A percentile compares a stretch with the other conserved stretches of the same genome.
Conservation (phyloP, 2,797 vertebrate species). For the Acrossocheilus fasciatus region DNA sequence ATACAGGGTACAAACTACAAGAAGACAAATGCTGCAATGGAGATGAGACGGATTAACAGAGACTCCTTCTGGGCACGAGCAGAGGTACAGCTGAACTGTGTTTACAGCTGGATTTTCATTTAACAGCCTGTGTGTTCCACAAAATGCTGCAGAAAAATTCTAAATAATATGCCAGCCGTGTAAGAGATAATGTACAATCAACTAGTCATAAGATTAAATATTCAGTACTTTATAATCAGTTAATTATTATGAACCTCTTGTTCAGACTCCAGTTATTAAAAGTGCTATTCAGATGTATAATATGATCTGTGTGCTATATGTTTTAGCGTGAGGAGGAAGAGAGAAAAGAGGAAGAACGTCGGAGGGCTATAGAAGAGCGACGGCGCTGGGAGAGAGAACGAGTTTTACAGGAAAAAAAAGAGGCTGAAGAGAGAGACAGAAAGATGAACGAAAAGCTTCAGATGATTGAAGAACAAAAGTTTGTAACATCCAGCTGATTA, state of each 20-base stretch:
- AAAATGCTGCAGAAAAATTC: neutral
- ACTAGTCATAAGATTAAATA: neutral
- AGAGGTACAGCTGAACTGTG: constrained; percentile 76
- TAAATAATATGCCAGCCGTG: neutral
- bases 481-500: neutral
- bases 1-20: constrained; percentile 88
- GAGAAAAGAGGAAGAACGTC: constrained; percentile 80
- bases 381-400: constrained; percentile 78
- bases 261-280: neutral
- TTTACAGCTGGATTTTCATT: constrained; percentile 1
- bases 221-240: neutral
- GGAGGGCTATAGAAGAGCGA: constrained; percentile 75
- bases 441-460: constrained; percentile 83
- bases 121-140: neutral
- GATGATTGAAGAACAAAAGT: constrained; percentile 82
- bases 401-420: constrained; percentile 75
- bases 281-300: neutral
- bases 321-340: constrained; percentile 80
- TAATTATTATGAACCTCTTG: neutral
- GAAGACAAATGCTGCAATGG: constrained; percentile 88
- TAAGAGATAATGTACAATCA: neutral
- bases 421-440: constrained; percentile 81
- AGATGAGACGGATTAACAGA: constrained; percentile 86
- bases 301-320: constrained; percentile 5
- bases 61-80: constrained; percentile 90